Conservation (phyloP, 2,888 invertebrate genomes). For the Cantharis nigra region DNA sequence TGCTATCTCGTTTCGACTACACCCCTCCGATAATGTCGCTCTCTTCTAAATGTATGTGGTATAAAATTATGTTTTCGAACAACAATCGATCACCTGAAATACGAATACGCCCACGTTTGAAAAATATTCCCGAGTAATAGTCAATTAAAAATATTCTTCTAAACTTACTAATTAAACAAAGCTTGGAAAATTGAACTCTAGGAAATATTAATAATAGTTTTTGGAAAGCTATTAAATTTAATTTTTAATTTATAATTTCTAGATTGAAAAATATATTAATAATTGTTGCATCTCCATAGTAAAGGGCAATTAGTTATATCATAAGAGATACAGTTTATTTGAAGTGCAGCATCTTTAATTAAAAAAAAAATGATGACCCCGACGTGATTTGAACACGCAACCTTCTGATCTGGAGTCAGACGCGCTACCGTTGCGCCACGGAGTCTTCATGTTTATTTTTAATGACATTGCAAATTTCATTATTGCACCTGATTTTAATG, state of each 20-base stretch:
- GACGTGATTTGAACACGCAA: slow-evolving; percentile 97
- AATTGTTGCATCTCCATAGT: neutral
- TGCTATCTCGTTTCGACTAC: slow-evolving; percentile 32
- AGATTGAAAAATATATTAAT: neutral
- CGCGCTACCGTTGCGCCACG: slow-evolving; percentile 98
- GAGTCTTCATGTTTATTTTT: slow-evolving; percentile 61
- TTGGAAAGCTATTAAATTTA: neutral
- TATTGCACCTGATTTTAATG: neutral
- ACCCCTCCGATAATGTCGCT: slow-evolving; percentile 26
- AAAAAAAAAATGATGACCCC: slow-evolving; percentile 71
- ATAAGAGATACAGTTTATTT: neutral
- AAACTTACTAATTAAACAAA: slow-evolving; percentile 34
- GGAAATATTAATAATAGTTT: slow-evolving; percentile 4
- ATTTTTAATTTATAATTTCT: neutral
- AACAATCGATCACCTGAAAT: slow-evolving; percentile 45
- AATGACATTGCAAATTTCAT: neutral
- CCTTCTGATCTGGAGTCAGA: slow-evolving; percentile 98
- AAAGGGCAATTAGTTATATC: too few relatives aligned
- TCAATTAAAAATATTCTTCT: slow-evolving; percentile 34
- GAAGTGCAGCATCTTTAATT: neutral
- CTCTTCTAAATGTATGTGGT: slow-evolving; percentile 30
- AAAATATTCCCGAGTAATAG: slow-evolving; percentile 41
- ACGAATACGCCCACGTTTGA: slow-evolving; percentile 46
- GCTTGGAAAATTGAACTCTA: slow-evolving; percentile 30
- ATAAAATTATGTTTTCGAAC: slow-evolving; percentile 41